phyloP scores from a whole-genome alignment of 2,797 vertebrate species.

The Peromyscus attwateri region DNA sequence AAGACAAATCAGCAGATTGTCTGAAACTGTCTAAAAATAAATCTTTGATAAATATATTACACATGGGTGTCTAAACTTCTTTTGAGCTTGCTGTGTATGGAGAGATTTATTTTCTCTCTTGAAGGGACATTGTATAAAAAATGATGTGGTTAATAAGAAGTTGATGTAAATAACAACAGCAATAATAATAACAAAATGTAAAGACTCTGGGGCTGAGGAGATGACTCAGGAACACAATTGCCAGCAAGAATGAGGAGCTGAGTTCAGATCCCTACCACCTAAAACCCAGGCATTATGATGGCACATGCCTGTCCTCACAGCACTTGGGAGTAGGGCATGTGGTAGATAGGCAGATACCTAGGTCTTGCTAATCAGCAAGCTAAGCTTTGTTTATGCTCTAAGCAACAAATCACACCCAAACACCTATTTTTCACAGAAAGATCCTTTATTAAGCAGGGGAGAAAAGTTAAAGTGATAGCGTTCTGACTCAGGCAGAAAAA shows the following conservation, averaged over 20 bases:
- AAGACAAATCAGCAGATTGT: neutral
- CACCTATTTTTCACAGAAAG: no score
- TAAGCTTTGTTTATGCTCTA: neutral
- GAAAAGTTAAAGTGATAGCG: neutral
- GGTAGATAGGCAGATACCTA: neutral
- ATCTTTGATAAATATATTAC: neutral
- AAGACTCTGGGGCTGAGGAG: neutral
- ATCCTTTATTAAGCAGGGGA: neutral
- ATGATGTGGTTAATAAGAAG: neutral
- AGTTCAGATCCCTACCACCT: neutral
- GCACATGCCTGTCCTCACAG: neutral
- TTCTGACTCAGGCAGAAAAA: neutral
- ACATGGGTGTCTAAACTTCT: neutral
- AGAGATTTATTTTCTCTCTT: neutral
- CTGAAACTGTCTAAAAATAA: neutral
- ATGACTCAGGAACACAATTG: neutral
- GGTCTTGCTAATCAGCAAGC: neutral
- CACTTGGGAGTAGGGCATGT: neutral
- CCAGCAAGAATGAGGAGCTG: neutral
- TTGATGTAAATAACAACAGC: neutral
- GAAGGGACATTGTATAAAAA: conserved; percentile 37
- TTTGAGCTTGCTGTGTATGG: neutral
- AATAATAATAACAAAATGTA: neutral
- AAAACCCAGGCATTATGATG: neutral
- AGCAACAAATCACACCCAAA: neutral